These are phyloP conservation scores for Trematocara marginatum DNA, from an alignment of 2,113 vertebrate species.

Conservation along the genomic window DNA sequence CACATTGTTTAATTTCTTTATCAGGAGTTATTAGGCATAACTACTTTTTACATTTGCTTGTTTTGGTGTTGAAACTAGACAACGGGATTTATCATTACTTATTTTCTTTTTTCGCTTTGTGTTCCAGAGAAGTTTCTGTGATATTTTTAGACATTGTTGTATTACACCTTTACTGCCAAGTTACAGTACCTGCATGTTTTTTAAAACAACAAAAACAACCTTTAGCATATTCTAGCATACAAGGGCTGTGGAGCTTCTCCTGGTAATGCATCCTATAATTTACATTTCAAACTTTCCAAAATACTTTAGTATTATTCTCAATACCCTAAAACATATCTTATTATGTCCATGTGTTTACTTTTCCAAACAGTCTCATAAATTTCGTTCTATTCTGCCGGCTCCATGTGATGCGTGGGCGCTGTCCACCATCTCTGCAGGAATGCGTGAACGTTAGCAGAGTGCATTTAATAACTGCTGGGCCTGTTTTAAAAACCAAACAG, in stretches of 20 bases:
- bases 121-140: background rate
- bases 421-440: constrained; percentile 34
- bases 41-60: background rate
- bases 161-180: background rate
- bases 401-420: constrained; percentile 19
- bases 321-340: background rate
- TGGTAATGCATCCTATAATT: background rate
- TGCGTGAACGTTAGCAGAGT: constrained; percentile 49
- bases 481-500: constrained; percentile 63
- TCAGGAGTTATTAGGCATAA: background rate
- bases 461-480: constrained; percentile 44
- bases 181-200: background rate
- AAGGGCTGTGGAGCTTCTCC: background rate
- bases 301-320: background rate
- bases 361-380: background rate
- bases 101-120: background rate
- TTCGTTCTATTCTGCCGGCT: background rate
- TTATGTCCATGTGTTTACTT: background rate
- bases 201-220: background rate
- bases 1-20: background rate
- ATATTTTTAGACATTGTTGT: background rate
- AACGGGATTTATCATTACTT: background rate
- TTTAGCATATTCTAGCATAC: background rate
- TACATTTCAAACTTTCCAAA: background rate
- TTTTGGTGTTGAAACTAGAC: background rate